Conservation (phyloP, 2,113 vertebrate species). For the Corynorhinus townsendii region DNA sequence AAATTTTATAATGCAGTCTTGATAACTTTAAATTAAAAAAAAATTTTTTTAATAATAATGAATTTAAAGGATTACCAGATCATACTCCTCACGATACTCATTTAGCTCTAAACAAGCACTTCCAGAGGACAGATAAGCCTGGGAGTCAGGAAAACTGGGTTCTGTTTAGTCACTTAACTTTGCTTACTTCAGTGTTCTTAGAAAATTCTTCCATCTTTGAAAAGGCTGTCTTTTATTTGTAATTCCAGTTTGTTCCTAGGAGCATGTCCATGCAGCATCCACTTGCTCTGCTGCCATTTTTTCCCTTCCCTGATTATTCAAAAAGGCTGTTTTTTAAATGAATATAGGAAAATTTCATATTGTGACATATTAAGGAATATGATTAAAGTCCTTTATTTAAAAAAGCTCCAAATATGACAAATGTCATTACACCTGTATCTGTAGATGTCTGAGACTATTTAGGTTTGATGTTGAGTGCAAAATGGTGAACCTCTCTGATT, state of each 20-base stretch:
- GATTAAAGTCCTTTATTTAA: neutral
- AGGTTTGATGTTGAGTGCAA: neutral
- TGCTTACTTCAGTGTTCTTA: neutral
- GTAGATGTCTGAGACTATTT: neutral
- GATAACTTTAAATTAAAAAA: no score
- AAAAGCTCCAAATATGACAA: neutral
- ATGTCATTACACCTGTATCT: neutral
- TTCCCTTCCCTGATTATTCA: no score
- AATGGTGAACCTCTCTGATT: neutral
- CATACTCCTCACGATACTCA: neutral
- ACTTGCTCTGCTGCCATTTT: no score
- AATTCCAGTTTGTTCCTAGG: no score
- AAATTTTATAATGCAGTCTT: no score
- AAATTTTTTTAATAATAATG: neutral
- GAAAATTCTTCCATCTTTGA: neutral
- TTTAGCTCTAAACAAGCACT: neutral
- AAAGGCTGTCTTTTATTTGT: neutral
- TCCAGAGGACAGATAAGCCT: neutral
- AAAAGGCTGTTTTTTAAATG: neutral
- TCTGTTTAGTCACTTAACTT: neutral
- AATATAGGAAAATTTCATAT: neutral
- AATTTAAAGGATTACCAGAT: neutral
- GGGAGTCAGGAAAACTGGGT: neutral
- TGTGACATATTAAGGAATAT: neutral
- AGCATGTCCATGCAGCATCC: no score